A percentile compares a stretch with the other conserved stretches of the same genome.
These are phyloP conservation scores for Cranoglanis bouderius DNA, from an alignment of 2,113 vertebrate genomes.

Conservation along the genomic window DNA sequence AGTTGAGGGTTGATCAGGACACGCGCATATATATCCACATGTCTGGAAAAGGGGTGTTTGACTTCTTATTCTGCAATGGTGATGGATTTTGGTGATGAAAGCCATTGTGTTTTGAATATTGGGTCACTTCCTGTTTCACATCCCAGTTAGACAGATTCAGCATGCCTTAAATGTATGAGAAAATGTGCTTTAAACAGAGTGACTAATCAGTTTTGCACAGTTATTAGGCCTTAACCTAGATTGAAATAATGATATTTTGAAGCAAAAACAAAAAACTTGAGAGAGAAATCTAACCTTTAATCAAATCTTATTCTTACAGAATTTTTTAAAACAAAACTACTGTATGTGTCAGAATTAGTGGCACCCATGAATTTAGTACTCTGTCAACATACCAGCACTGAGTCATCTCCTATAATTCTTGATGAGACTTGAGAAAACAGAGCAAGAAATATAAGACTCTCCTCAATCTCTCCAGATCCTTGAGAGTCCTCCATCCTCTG, in stretches of 20 bases:
- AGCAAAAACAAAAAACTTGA: not conserved
- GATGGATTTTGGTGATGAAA: not conserved
- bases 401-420: not conserved
- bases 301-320: not conserved
- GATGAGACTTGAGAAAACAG: not conserved
- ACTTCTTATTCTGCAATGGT: not conserved
- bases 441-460: not conserved
- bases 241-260: not conserved
- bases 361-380: not conserved
- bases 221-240: not conserved
- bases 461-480: not conserved
- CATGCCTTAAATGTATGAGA: slow-evolving; percentile 4
- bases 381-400: not conserved
- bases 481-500: not conserved
- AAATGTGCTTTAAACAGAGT: not conserved
- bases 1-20: slow-evolving; percentile 1
- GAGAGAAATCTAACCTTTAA: not conserved
- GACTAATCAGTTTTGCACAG: not conserved
- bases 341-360: not conserved
- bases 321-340: not conserved
- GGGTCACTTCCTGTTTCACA: slow-evolving; percentile 7
- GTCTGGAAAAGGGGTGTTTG: slow-evolving; percentile 15
- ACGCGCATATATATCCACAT: not conserved
- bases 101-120: not conserved
- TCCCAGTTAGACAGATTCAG: slow-evolving; percentile 18